These are phyloP conservation scores for Andricus grossulariae DNA, from an alignment of 1,140 invertebrate genomes.

Conservation along the genomic window DNA sequence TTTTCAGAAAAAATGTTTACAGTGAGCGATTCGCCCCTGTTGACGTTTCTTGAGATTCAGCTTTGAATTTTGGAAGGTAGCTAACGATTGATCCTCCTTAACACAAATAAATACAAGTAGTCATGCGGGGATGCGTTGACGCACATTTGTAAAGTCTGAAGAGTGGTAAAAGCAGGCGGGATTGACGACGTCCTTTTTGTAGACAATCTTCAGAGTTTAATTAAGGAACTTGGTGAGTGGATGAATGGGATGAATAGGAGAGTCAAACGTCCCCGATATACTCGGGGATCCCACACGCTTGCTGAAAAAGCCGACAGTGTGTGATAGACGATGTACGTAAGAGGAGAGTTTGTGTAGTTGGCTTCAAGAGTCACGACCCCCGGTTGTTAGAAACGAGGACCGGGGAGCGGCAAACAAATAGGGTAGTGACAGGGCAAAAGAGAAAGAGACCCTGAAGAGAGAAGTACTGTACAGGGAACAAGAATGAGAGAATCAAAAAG, in stretches of 20 bases:
- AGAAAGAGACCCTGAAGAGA: constrained; percentile 27
- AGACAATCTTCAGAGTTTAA: constrained; percentile 75
- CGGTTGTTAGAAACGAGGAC: constrained; percentile 46
- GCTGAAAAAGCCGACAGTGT: constrained; percentile 41
- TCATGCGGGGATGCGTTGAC: neutral
- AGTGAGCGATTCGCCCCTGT: no score
- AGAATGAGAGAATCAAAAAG: constrained; percentile 22
- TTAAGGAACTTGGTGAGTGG: constrained; percentile 73
- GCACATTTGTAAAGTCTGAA: constrained; percentile 31
- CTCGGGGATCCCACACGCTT: constrained; percentile 47
- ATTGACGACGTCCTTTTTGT: constrained; percentile 72
- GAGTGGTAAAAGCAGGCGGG: constrained; percentile 36
- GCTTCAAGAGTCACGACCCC: constrained; percentile 61
- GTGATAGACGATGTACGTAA: constrained; percentile 8
- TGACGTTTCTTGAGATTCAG: no score
- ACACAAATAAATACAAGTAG: no score
- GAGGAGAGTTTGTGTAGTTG: constrained; percentile 45
- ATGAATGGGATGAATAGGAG: constrained; percentile 72
- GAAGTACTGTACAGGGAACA: constrained; percentile 15
- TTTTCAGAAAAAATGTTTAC: no score
- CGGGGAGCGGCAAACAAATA: constrained; percentile 60
- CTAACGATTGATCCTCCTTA: no score
- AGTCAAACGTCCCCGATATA: constrained; percentile 67
- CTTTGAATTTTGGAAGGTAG: no score
- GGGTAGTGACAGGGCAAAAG: constrained; percentile 29